A percentile compares a stretch with the other conserved stretches of the same genome.
Conservation (phyloP, 1,140 invertebrate species). For the Dinothrombium tinctorium region DNA sequence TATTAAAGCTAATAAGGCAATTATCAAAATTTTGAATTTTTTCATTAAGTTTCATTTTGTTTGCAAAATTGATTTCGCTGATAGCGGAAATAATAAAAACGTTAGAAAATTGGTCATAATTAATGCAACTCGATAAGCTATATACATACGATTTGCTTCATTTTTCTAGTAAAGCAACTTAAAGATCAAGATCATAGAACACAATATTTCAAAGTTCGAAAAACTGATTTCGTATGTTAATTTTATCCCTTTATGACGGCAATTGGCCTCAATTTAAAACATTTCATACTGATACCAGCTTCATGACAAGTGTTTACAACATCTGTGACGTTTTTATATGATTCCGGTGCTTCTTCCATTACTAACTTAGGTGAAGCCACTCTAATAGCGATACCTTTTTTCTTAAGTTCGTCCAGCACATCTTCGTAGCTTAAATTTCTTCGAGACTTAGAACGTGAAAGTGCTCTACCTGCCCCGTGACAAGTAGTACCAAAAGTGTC, state of each 20-base stretch:
- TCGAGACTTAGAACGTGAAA: constrained; percentile 88
- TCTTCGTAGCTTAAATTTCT: constrained; percentile 80
- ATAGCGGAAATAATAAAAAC: too few relatives aligned
- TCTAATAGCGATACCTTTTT: constrained; percentile 82
- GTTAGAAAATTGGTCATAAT: too few relatives aligned
- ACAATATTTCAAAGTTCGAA: too few relatives aligned
- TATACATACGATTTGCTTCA: too few relatives aligned
- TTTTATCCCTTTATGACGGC: constrained; percentile 85
- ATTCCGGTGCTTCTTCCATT: constrained; percentile 99
- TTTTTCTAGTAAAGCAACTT: too few relatives aligned
- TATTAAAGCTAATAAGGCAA: too few relatives aligned
- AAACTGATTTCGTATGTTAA: too few relatives aligned
- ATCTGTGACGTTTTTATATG: constrained; percentile 98
- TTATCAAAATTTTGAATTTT: too few relatives aligned
- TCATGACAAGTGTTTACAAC: constrained; percentile 95
- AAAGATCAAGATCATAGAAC: too few relatives aligned
- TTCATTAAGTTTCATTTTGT: too few relatives aligned
- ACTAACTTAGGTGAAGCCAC: constrained; percentile 97
- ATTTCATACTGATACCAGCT: constrained; percentile 91
- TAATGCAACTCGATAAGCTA: too few relatives aligned
- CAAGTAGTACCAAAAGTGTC: constrained; percentile 99
- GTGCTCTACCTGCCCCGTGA: constrained; percentile 88
- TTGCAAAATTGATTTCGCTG: too few relatives aligned
- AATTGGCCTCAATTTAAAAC: constrained; percentile 88
- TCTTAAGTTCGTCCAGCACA: constrained; percentile 59